phyloP scores from a whole-genome alignment of 2,797 vertebrate species.

The Channallabes apus region DNA sequence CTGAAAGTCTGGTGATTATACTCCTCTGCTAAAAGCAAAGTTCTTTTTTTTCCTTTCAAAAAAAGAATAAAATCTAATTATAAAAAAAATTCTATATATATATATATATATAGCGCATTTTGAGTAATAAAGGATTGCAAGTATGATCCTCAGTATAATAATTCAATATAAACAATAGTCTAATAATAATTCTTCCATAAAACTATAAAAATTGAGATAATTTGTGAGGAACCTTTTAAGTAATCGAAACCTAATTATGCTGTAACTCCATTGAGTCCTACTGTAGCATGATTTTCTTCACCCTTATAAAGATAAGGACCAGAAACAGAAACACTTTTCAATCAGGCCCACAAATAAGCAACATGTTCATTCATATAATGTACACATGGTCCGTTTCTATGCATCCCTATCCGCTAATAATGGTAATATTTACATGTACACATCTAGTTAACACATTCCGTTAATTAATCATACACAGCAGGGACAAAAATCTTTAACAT shows the following conservation, averaged over 20 bases:
- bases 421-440: neutral
- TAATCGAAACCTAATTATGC: neutral
- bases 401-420: neutral
- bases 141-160: constrained; percentile 1
- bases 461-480: neutral
- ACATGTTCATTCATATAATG: neutral
- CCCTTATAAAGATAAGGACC: neutral
- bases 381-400: neutral
- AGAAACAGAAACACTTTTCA: neutral
- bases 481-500: neutral
- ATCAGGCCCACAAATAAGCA: neutral
- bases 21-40: neutral
- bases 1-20: constrained; percentile 10
- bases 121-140: too few species aligned
- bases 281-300: too few species aligned
- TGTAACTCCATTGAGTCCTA: too few species aligned
- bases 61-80: too few species aligned
- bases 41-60: neutral
- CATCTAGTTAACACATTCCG: neutral
- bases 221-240: neutral
- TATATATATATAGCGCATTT: neutral
- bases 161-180: constrained; percentile 32
- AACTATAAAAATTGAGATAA: neutral
- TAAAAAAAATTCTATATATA: too few species aligned
- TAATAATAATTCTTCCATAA: neutral